Evolutionary conservation across 2,888 invertebrate species (phyloP).

Genomic region (Hemaris fuciformis): DNA sequence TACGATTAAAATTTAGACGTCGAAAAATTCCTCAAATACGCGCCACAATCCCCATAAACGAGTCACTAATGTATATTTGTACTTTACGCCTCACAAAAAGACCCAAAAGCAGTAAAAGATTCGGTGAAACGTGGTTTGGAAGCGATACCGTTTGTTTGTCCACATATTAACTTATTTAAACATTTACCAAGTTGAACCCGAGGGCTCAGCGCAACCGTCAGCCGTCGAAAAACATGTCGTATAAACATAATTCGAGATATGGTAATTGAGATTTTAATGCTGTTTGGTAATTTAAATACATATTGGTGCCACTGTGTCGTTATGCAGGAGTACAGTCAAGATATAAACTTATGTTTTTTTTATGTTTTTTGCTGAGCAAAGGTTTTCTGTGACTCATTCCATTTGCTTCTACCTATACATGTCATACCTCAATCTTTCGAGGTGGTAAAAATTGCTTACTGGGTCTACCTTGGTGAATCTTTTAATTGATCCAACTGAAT

Average conservation of each 20-base stretch:
- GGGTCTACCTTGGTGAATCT: no score
- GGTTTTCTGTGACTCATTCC: no score
- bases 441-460: no score
- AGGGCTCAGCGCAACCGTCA: constrained; percentile 41
- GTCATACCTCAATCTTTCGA: no score
- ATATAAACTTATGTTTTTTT: no score
- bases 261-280: not conserved
- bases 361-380: no score
- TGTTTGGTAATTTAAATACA: not conserved
- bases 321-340: no score
- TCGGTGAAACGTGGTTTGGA: constrained; percentile 3
- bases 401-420: no score
- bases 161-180: constrained; percentile 54
- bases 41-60: not conserved
- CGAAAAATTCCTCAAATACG: not conserved
- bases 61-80: not conserved
- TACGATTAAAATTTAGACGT: not conserved
- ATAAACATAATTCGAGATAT: not conserved
- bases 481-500: no score
- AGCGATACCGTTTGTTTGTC: constrained; percentile 11
- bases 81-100: constrained; percentile 1
- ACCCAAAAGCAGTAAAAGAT: constrained; percentile 4
- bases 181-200: constrained; percentile 52
- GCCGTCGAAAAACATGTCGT: constrained; percentile 20
- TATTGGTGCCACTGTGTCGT: not conserved